These are phyloP conservation scores for Dendrolimus punctatus DNA, from an alignment of 1,140 invertebrate genomes.

Conservation along the genomic window DNA sequence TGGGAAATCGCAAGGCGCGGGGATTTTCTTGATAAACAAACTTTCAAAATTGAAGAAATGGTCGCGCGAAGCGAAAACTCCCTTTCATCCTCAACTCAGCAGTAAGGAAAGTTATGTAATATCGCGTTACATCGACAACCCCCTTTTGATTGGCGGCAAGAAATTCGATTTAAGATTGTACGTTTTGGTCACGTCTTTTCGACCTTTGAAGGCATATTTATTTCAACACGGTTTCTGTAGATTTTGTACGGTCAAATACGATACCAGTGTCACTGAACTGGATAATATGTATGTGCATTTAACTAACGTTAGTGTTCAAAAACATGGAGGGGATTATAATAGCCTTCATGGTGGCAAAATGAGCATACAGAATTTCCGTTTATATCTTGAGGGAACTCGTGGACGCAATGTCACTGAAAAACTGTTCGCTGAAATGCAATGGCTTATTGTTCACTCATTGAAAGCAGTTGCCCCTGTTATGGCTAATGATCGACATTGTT, in stretches of 20 bases:
- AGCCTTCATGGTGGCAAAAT: constrained; percentile 95
- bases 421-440: constrained; percentile 88
- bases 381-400: constrained; percentile 92
- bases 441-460: constrained; percentile 89
- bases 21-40: constrained; percentile 92
- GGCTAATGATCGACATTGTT: constrained; percentile 86
- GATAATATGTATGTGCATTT: constrained; percentile 91
- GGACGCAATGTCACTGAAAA: constrained; percentile 90
- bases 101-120: constrained; percentile 92
- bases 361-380: constrained; percentile 90
- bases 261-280: constrained; percentile 83
- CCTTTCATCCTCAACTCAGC: constrained; percentile 81
- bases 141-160: constrained; percentile 88
- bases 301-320: constrained; percentile 91
- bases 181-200: constrained; percentile 87
- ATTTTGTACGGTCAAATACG: constrained; percentile 87
- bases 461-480: constrained; percentile 86
- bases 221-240: constrained; percentile 87
- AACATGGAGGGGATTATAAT: constrained; percentile 94
- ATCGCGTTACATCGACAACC: constrained; percentile 90
- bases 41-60: constrained; percentile 90
- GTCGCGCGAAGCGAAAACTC: constrained; percentile 82
- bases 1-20: constrained; percentile 89
- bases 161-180: constrained; percentile 91
- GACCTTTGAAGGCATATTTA: constrained; percentile 86